These are phyloP conservation scores for Tapirus indicus DNA, from an alignment of 2,797 vertebrate genomes.

Conservation along the genomic window DNA sequence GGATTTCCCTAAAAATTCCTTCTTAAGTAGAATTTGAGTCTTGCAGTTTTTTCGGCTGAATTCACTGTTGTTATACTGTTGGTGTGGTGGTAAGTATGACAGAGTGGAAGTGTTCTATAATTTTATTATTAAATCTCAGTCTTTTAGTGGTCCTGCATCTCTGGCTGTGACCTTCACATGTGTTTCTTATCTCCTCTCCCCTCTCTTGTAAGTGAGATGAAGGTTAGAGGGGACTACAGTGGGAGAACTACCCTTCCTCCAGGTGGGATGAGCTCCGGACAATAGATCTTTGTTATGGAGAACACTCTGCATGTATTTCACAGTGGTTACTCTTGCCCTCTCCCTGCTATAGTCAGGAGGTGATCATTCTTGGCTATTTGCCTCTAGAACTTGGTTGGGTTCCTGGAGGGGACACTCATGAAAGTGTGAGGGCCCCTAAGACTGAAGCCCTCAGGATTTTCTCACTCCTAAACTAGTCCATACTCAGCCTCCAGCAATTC, in stretches of 20 bases:
- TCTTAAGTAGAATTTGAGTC: background rate
- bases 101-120: background rate
- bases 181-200: background rate
- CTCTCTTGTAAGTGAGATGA: background rate
- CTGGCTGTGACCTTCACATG: background rate
- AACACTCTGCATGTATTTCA: background rate
- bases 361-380: background rate
- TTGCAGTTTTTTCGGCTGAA: background rate
- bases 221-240: background rate
- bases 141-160: background rate
- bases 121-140: background rate
- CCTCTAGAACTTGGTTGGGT: background rate
- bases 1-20: conserved; percentile 10
- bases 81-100: background rate
- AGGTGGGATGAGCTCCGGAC: background rate
- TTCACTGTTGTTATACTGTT: background rate
- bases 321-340: background rate
- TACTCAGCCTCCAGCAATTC: background rate
- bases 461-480: background rate
- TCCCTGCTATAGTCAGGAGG: background rate
- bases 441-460: background rate
- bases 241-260: background rate
- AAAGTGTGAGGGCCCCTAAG: background rate
- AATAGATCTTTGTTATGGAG: background rate
- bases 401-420: background rate